Evolutionary conservation across 2,797 vertebrate genomes (phyloP), one percentile per base, ranked within the genome.

Genomic region (Fringilla coelebs): DNA sequence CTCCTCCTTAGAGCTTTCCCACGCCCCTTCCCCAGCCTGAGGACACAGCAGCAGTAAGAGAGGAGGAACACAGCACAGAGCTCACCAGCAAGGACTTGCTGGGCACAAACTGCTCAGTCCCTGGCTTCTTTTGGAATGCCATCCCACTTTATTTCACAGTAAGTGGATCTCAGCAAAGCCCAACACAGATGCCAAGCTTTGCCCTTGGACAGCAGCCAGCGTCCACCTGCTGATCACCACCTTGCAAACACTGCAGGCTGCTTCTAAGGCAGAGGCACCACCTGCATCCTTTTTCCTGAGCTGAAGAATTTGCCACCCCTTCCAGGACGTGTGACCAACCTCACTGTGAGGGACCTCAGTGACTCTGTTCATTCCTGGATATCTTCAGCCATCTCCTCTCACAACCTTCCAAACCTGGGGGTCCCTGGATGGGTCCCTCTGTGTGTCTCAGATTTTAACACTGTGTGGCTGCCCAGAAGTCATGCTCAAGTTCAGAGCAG

Each of bases 301-400:
- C 43, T 66, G 63, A 70, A 85, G 51, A n/a, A 71, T 26, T 11
- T 77, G 11, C 52, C 31, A 49, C 7, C 21, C 45, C 16, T 48
- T 54, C 46, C 63, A 83, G 21, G 34, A 80, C 0, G 1, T 1
- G 5, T 9, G 10, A 60, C 31, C 52, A 60, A 6, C 12, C 48
- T 34, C 17, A 22, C 2, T 0, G 0, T 0, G 10, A 55, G 3
- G 17, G 32, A 63, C 22, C 24, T 52, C 74, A 57, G 24, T 5
- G 20, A 6, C 7, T 66, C 71, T 55, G 28, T 9, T 78, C 19
- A 40, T 51, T 79, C 51, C 58, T 70, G 46, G 14, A 1, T 72
- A 61, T 10, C n/a, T 79, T 89, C 55, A 29, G 46, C 49, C 84
- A 71, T 22, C 49, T 86, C 65, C 25, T 77, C 70, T 67, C 1